Conservation (phyloP, 35 echinoderm and acorn worm genomes). For the Stichopus chloronotus region DNA sequence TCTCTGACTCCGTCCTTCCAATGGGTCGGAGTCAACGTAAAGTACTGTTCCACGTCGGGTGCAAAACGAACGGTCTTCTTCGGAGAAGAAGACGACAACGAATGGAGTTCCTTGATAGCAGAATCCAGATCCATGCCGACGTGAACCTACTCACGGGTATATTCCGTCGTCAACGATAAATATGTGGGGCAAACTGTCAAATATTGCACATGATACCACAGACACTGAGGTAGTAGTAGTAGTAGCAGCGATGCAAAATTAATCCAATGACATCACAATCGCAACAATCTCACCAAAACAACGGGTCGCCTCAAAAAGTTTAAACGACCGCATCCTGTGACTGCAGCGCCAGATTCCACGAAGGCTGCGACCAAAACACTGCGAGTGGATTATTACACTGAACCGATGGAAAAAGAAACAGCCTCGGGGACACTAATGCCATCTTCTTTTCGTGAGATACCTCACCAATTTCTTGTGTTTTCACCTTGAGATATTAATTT, state of each 20-base stretch:
- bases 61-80: conserved; percentile 55
- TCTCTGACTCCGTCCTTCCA: conserved; percentile 40
- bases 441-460: neutral
- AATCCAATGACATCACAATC: neutral
- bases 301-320: neutral
- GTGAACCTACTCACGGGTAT: neutral
- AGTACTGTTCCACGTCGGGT: conserved; percentile 54
- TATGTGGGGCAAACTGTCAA: conserved; percentile 1
- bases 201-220: neutral
- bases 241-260: neutral
- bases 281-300: neutral
- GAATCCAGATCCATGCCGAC: conserved; percentile 47
- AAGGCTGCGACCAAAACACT: neutral
- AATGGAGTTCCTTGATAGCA: conserved; percentile 52
- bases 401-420: neutral
- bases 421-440: neutral
- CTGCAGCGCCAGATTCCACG: neutral
- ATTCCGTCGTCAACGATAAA: neutral
- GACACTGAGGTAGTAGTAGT: neutral
- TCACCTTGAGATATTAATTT: conserved; percentile 17
- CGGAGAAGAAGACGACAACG: conserved; percentile 27
- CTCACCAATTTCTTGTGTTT: neutral
- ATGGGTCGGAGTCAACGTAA: conserved; percentile 46
- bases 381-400: neutral
- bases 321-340: neutral